Evolutionary conservation across 2,888 invertebrate species (phyloP), one percentile per base, ranked within the genome.

Genomic region (Eretmocerus hayati): DNA sequence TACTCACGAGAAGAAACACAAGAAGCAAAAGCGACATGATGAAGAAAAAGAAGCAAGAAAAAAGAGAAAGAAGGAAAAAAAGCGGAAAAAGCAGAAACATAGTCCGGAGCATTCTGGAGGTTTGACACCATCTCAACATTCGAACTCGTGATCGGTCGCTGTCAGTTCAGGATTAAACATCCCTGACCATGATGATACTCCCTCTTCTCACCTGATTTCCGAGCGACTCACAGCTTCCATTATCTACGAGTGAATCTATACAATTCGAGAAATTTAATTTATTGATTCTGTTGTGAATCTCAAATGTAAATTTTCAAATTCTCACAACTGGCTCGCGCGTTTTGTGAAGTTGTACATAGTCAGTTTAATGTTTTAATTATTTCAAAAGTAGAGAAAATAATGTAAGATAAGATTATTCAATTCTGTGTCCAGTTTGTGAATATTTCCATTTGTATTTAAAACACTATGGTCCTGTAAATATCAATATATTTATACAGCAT

Each of bases 11-110:
- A 93, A 92, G 79, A 93, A 93, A 69, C 92, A 92, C 72, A 93
- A 92, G 77, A 93, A 92, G 69, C 90, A 91, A 65, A 92, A 91
- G 69, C 78, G 91, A 31, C 91, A 92, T 61, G 92, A 93, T 60
- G 93, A 93, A 58, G 92, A 93, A 61, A 92, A 92, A 64, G 92
- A 93, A 64, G 70, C 70, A 8, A 79, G 91, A 30, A 92, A 90
- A 74, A 93, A 92, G 71, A 77, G 92, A 63, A 93, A 92, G 81
- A 93, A 93, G 75, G 92, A 94, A 66, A 93, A 94, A 73, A 93
- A 93, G 63, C 79, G 92, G 60, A 93, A 93, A 81, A 93, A 93
- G 71, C 90, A 91, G 64, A 90, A 90, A 64, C 91, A 91, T 71
- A 91, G 90, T 67, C 91, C 91, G 0, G 91, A 91, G 66, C 90